Percentiles rank a stretch among this genome's conserved stretches.
Conservation (phyloP, 2,888 invertebrate genomes). For the Folsomia candida region DNA sequence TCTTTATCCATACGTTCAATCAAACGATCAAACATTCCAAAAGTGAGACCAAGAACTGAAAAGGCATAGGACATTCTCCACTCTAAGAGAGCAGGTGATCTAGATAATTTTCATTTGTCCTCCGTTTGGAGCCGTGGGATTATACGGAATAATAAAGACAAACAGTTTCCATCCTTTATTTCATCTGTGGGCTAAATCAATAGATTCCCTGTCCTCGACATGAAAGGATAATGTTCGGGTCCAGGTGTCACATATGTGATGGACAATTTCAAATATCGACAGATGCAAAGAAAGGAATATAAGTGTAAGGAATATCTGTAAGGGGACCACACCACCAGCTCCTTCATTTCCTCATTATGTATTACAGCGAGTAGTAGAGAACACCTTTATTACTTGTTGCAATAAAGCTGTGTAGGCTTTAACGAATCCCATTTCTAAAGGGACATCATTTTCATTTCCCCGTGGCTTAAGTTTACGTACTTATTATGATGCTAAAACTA, state of each 20-base stretch:
- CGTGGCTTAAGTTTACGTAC: background rate
- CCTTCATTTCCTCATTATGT: background rate
- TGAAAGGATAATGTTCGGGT: background rate
- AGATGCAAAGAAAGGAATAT: background rate
- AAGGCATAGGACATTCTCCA: no score
- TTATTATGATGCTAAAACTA: slow-evolving; percentile 1
- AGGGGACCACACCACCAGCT: background rate
- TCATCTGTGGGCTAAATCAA: background rate
- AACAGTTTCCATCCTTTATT: background rate
- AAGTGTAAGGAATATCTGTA: no score
- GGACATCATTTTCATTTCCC: background rate
- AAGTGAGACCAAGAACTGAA: no score
- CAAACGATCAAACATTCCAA: no score
- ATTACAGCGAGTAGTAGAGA: background rate
- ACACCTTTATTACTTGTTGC: background rate
- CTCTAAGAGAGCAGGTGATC: background rate
- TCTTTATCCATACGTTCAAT: no score
- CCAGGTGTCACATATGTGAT: background rate
- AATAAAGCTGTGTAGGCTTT: background rate
- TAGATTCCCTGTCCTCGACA: background rate
- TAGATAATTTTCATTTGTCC: background rate
- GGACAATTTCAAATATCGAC: background rate
- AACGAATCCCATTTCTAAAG: slow-evolving; percentile 1
- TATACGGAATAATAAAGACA: background rate
- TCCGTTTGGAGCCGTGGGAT: background rate